phyloP scores from a whole-genome alignment of 30 jellyfish, hydroid and myxozoan species.

The Hydractinia symbiolongicarpus region DNA sequence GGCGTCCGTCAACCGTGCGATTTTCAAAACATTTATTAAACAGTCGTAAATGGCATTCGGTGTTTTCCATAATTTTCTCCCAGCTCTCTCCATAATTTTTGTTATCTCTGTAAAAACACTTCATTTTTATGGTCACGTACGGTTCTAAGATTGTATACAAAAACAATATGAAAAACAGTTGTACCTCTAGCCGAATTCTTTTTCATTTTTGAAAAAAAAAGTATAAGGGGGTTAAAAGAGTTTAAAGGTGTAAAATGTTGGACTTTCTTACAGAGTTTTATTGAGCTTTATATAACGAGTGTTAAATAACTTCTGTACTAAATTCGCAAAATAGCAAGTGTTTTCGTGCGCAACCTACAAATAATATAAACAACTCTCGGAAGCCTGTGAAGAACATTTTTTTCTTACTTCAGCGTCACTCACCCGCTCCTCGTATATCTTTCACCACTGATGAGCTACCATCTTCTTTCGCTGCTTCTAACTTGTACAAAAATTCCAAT shows the following conservation, averaged over 20 bases:
- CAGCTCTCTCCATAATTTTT: constrained; percentile 66
- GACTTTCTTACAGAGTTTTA: too few relatives aligned
- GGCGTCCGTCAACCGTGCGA: constrained; percentile 59
- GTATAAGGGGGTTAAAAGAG: too few relatives aligned
- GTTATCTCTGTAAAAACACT: constrained; percentile 70
- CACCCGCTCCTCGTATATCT: constrained; percentile 34
- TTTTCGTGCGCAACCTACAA: too few relatives aligned
- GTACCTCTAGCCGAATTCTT: too few relatives aligned
- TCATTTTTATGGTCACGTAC: constrained; percentile 80
- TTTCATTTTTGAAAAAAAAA: too few relatives aligned
- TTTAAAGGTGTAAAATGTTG: too few relatives aligned
- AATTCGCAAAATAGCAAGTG: too few relatives aligned
- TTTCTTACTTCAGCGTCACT: too few relatives aligned
- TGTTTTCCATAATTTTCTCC: constrained; percentile 46
- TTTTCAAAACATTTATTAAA: constrained; percentile 56
- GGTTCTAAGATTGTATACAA: constrained; percentile 43
- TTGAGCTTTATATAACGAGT: too few relatives aligned
- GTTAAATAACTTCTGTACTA: too few relatives aligned
- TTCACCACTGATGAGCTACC: constrained; percentile 32
- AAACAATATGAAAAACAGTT: not conserved
- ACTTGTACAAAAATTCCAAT: not conserved
- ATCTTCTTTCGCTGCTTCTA: constrained; percentile 10
- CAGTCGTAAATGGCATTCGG: constrained; percentile 44
- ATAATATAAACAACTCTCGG: too few relatives aligned
- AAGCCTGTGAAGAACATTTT: too few relatives aligned